These are phyloP conservation scores for Aricia agestis DNA, from an alignment of 1,140 invertebrate genomes.

Conservation along the genomic window DNA sequence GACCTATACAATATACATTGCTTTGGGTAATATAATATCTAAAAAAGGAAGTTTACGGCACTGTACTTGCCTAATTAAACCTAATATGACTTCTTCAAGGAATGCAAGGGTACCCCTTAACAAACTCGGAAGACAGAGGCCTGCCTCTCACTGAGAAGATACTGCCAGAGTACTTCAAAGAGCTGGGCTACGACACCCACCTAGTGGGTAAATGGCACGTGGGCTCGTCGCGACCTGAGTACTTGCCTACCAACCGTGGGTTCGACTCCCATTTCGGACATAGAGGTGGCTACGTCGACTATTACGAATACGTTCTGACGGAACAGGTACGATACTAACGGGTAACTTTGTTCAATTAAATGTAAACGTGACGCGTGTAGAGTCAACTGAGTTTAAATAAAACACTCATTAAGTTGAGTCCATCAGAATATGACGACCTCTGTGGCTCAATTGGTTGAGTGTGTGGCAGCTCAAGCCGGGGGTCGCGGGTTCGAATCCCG, in stretches of 20 bases:
- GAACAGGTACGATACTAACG: constrained; percentile 70
- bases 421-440: no score
- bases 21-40: no score
- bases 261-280: constrained; percentile 92
- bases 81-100: constrained; percentile 34
- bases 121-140: constrained; percentile 56
- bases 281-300: constrained; percentile 89
- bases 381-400: no score
- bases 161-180: constrained; percentile 85
- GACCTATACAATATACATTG: no score
- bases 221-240: constrained; percentile 83
- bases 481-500: no score
- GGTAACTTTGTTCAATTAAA: no score
- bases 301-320: constrained; percentile 83
- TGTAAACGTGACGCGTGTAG: no score
- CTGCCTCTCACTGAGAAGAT: constrained; percentile 78
- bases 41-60: no score
- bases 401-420: no score
- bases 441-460: no score
- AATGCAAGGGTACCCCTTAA: constrained; percentile 64
- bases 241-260: constrained; percentile 87
- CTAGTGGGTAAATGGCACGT: constrained; percentile 96
- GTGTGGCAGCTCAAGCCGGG: no score
- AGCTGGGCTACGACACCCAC: constrained; percentile 87
- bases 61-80: background rate